These are phyloP conservation scores for Altica lythri DNA, from an alignment of 2,888 invertebrate species.

Conservation along the genomic window DNA sequence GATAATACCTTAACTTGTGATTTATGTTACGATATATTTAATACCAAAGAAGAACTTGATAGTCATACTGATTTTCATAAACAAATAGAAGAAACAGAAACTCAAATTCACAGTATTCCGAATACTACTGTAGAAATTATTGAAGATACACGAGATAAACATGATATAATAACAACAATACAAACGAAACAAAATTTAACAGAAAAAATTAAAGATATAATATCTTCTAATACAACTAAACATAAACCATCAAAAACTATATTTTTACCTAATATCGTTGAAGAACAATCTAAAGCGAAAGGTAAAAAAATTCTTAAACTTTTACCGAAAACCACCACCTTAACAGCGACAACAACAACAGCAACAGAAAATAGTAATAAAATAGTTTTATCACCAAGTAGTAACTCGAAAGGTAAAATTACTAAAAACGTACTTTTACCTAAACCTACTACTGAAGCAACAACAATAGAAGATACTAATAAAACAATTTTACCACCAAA, in stretches of 20 bases:
- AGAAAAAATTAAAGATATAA: constrained; percentile 30
- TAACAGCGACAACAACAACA: neutral
- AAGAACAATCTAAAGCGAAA: constrained; percentile 15
- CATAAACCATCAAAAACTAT: constrained; percentile 31
- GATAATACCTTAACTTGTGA: constrained; percentile 48
- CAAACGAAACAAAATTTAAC: constrained; percentile 22
- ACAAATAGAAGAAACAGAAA: constrained; percentile 26
- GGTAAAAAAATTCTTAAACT: neutral
- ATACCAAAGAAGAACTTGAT: constrained; percentile 37
- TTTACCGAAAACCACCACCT: neutral
- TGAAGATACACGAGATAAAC: constrained; percentile 23
- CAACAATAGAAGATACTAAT: neutral
- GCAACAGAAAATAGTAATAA: too few relatives aligned
- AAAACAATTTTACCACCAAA: neutral
- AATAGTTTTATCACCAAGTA: too few relatives aligned
- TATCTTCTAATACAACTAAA: constrained; percentile 17
- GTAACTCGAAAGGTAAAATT: too few relatives aligned
- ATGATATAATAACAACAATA: constrained; percentile 28
- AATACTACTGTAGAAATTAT: constrained; percentile 24
- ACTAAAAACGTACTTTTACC: too few relatives aligned
- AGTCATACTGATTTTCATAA: constrained; percentile 40
- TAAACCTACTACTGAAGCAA: too few relatives aligned
- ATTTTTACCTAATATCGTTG: constrained; percentile 22
- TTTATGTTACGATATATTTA: constrained; percentile 46
- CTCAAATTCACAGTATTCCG: constrained; percentile 9